Evolutionary conservation across 2,888 invertebrate genomes (phyloP).

Genomic region (Smittia sp.): DNA sequence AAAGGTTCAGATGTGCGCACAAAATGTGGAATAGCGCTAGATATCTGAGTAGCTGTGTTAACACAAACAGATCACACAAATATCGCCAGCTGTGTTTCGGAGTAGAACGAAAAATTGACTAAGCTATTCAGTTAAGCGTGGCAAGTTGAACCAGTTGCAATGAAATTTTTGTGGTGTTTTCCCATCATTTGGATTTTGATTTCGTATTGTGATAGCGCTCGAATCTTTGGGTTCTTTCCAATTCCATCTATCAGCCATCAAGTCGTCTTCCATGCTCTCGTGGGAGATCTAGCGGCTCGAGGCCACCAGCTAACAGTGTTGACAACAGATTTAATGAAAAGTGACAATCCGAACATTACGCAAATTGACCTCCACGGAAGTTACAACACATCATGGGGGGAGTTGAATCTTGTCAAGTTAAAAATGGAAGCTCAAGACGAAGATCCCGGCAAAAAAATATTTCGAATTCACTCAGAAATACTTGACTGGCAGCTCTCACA

Average conservation of each 20-base stretch:
- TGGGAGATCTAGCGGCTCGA: constrained; percentile 47
- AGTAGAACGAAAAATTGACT: no score
- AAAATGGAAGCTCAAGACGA: neutral
- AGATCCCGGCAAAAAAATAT: neutral
- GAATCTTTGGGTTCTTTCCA: constrained; percentile 50
- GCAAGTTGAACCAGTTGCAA: no score
- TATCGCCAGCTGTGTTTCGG: no score
- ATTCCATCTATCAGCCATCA: constrained; percentile 50
- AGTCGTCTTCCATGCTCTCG: constrained; percentile 49
- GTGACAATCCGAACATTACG: constrained; percentile 8
- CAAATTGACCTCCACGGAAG: neutral
- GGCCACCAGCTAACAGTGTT: constrained; percentile 47
- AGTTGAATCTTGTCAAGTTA: neutral
- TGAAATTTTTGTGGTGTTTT: neutral
- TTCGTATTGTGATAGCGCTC: neutral
- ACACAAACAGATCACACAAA: no score
- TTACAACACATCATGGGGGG: neutral
- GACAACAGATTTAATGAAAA: neutral
- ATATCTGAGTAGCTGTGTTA: no score
- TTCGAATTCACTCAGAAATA: neutral
- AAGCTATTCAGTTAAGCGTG: no score
- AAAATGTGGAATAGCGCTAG: no score
- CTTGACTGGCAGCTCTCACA: neutral
- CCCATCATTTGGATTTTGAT: neutral
- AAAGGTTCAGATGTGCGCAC: no score